A percentile compares a stretch with the other conserved stretches of the same genome.
These are phyloP conservation scores for Chrysomallon squamiferum DNA, from an alignment of 1,140 invertebrate genomes.

Conservation along the genomic window DNA sequence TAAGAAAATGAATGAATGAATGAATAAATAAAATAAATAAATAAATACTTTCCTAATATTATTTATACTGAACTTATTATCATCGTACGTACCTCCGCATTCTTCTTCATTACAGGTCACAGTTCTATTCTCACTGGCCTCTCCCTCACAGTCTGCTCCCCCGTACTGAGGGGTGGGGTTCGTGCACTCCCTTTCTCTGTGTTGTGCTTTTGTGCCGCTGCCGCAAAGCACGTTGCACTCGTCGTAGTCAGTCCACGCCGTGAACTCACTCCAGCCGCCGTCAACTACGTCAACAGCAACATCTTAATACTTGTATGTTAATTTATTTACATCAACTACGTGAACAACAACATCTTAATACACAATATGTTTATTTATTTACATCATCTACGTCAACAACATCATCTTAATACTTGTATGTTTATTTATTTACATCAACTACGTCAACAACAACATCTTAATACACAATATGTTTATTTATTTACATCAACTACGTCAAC, in stretches of 20 bases:
- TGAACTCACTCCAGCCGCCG: slow-evolving; percentile 10
- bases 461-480: no score
- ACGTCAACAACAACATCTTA: no score
- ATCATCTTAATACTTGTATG: no score
- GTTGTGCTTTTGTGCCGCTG: not conserved
- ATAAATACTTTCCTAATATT: no score
- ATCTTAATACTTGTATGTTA: no score
- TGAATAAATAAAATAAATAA: no score
- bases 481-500: slow-evolving; percentile 2
- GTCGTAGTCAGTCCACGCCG: not conserved
- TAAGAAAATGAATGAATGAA: no score
- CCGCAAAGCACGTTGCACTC: slow-evolving; percentile 9
- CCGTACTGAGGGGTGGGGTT: slow-evolving; percentile 7
- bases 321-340: no score
- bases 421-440: no score
- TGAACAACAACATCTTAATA: no score
- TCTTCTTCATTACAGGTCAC: not conserved
- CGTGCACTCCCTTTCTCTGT: slow-evolving; percentile 2
- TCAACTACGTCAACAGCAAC: not conserved
- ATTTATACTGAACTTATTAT: no score
- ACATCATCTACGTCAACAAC: not conserved
- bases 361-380: no score
- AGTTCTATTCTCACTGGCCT: not conserved
- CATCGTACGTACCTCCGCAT: slow-evolving; percentile 9
- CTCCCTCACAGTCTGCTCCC: slow-evolving; percentile 6